Evolutionary conservation across 1,140 invertebrate genomes (phyloP), one percentile per base, ranked within the genome.

Genomic region (Drosophila cardini): DNA sequence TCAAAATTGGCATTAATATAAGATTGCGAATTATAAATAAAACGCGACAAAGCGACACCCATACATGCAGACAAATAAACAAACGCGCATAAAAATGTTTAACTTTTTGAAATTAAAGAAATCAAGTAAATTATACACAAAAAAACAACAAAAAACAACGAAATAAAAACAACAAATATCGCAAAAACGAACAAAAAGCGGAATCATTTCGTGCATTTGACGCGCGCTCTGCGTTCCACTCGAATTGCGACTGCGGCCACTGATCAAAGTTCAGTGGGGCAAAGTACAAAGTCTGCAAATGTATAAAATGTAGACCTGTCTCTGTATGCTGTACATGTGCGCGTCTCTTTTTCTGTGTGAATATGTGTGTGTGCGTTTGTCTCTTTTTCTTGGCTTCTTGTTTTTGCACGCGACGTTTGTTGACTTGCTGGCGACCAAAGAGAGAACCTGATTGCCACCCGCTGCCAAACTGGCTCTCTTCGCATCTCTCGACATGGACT

Each of bases 261-360:
- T 71, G 80, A 79, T 76, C 90, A 89, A 91, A 91, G 90, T 91
- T 90, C 90, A 91, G 74, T 80, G 83, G 86, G 81, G 68, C 90
- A 91, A 83, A 80, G 90, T 91, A 73, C 90, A 91, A 91, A 92
- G 90, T 92, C 89, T 89, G 78, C 85, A 84, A 68, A 45, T 77
- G 79, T 72, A 73, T 67, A 55, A 78, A 74, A 70, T 63, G 50
- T 50, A 16, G 26, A 36, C 48, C 32, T 65, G 63, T 45, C 46
- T 30, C 13, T 36, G 50, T 45, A 18, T 16, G 43, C 15, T 21
- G 18, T 53, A 2, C 13, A n/a, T 58, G 16, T 36, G 46, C 1
- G n/a, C 32, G 40, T 16, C 30, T 34, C 50, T 34, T 30, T 32
- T 11, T 4, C 50, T 32, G 43, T 48, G 40, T 36, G 11, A 8